Evolutionary conservation across 2,113 vertebrate genomes (phyloP), one percentile per base, ranked within the genome.

Genomic region (Muntiacus muntjak): DNA sequence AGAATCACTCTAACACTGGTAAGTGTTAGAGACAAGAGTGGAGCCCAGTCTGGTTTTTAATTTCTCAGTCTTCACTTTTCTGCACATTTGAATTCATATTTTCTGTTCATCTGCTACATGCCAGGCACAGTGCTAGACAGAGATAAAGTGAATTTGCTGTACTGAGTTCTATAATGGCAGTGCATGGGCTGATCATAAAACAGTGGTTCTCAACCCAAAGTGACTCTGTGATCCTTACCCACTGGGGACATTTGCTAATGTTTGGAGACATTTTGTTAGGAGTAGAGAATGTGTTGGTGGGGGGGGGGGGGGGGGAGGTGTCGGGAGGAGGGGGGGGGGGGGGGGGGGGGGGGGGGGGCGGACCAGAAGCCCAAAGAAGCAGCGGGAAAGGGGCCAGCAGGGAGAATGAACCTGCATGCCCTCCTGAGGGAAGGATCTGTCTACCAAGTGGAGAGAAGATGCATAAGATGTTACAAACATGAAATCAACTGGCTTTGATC

Each of bases 381-480:
- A 25, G 7, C 6, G 1, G 33, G 23, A n/a, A 58, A 1, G 21
- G 23, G 21, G 43, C 7, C 14, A 40, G 47, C 8, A 67, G 23
- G 43, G 52, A 81, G 40, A n/a, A 23, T 14, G 5, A 82, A 64
- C 21, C 19, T 30, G 16, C 14, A 11, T 54, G 45, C 40, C 16
- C 33, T 28, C 17, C 58, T 28, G 97, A 83, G 45, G 45, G 11
- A 26, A 40, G n/a, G 15, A 14, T 30, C 52, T 14, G 0, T 52
- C 21, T 5, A 3, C 0, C 16, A 52, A 21, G 13, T 3, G 9
- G n/a, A 47, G 33, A 84, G n/a, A 93, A 58, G 90, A 57, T 33
- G n/a, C 28, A 74, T 14, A 54, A 47, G 25, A 28, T 2, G 11
- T 33, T 1, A 0, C 10, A 26, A 8, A 54, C 4, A 5, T 33